phyloP scores from a whole-genome alignment of 2,113 vertebrate species.

The Zingel zingel region DNA sequence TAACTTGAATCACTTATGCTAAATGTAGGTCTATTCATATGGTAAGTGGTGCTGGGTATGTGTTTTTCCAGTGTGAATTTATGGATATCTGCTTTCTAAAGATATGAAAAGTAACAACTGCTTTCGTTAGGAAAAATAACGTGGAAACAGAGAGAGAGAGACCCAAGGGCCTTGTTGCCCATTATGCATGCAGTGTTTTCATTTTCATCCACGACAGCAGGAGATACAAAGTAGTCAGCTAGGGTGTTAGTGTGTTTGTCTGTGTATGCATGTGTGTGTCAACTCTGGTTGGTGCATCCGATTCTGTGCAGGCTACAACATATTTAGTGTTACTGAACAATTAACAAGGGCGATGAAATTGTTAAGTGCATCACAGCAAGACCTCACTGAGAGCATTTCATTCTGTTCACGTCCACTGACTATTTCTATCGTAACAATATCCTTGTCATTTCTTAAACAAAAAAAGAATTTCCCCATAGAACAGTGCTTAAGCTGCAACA shows the following conservation, averaged over 20 bases:
- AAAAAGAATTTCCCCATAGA: conserved; percentile 45
- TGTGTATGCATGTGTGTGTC: background rate
- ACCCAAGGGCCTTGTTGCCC: conserved; percentile 54
- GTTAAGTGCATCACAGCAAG: conserved; percentile 33
- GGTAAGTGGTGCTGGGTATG: conserved; percentile 67
- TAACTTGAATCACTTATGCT: conserved; percentile 72
- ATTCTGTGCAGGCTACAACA: conserved; percentile 11
- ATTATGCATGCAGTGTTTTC: conserved; percentile 67
- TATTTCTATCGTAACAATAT: conserved; percentile 41
- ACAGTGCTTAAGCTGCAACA: conserved; percentile 34
- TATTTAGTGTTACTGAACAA: conserved; percentile 39
- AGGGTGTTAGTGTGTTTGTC: conserved; percentile 7
- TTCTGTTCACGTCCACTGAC: conserved; percentile 31
- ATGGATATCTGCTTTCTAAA: conserved; percentile 63
- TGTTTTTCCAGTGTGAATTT: conserved; percentile 58
- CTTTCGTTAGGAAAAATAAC: conserved; percentile 41
- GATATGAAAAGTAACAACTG: conserved; percentile 68
- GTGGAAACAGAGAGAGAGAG: conserved; percentile 23
- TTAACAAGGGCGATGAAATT: conserved; percentile 42
- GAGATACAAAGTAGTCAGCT: conserved; percentile 56
- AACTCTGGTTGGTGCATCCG: conserved; percentile 33
- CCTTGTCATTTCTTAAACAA: conserved; percentile 24
- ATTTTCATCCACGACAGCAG: conserved; percentile 61
- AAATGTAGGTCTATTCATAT: conserved; percentile 72
- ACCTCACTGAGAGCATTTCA: conserved; percentile 11